Percentiles rank a stretch among this genome's conserved stretches.
Evolutionary conservation across 1,140 invertebrate genomes (phyloP).

Genomic region (Bombus cullumanus): DNA sequence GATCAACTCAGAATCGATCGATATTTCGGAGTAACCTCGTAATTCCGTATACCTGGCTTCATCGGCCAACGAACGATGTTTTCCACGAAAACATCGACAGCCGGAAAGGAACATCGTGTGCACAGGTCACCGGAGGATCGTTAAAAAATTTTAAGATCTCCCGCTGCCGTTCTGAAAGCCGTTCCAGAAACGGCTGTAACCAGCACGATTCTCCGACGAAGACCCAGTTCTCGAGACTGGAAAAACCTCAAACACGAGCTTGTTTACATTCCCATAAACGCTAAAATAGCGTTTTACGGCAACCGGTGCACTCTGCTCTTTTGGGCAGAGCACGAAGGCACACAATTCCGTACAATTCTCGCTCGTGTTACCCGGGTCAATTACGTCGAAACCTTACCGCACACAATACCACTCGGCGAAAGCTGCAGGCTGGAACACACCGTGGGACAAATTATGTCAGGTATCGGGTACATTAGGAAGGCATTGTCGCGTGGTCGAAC

Average conservation of each 20-base stretch:
- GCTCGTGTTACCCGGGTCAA: constrained; percentile 46
- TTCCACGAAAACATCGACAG: background rate
- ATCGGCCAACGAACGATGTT: background rate
- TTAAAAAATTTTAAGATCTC: constrained; percentile 9
- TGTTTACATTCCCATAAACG: constrained; percentile 36
- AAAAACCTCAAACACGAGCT: background rate
- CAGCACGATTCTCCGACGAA: background rate
- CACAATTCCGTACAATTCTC: constrained; percentile 49
- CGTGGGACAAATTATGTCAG: constrained; percentile 57
- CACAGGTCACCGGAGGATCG: background rate
- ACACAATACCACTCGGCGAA: constrained; percentile 33
- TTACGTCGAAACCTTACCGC: constrained; percentile 63
- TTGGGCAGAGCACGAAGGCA: constrained; percentile 41
- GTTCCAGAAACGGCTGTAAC: background rate
- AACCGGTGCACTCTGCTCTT: constrained; percentile 40
- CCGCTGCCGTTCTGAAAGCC: too few species aligned
- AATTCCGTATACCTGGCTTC: background rate
- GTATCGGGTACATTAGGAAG: constrained; percentile 69
- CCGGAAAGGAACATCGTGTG: background rate
- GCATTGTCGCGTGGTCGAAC: constrained; percentile 60
- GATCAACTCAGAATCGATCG: background rate
- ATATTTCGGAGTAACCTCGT: background rate
- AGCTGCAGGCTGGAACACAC: constrained; percentile 37
- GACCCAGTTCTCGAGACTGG: too few species aligned
- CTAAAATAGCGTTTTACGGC: constrained; percentile 47